These are phyloP conservation scores for Melanotaenia parkinsoni DNA, from an alignment of 2,797 vertebrate species.

Conservation along the genomic window DNA sequence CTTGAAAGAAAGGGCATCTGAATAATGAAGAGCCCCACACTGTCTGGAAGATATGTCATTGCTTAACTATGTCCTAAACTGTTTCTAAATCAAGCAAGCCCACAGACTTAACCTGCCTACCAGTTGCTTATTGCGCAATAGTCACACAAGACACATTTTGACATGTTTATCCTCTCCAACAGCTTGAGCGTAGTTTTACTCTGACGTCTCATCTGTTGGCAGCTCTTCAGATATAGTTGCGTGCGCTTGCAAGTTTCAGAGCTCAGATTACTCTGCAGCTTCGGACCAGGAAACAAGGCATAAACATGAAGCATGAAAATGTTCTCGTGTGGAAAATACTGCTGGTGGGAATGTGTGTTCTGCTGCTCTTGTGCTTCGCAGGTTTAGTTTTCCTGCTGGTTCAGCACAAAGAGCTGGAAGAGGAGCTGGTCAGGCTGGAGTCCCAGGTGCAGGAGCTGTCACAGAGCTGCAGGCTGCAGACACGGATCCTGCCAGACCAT, in stretches of 20 bases:
- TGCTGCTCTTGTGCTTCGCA: slow-evolving; percentile 80
- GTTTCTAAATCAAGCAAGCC: slow-evolving; percentile 44
- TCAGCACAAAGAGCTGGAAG: slow-evolving; percentile 82
- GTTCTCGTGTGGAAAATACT: slow-evolving; percentile 63
- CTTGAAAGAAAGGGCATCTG: slow-evolving; percentile 28
- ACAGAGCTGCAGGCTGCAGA: slow-evolving; percentile 52
- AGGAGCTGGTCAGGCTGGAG: slow-evolving; percentile 80
- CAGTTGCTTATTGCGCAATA: slow-evolving; percentile 64
- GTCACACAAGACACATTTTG: slow-evolving; percentile 54
- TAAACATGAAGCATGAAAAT: slow-evolving; percentile 54
- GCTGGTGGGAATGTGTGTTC: slow-evolving; percentile 74
- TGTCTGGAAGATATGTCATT: slow-evolving; percentile 50
- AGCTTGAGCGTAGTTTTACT: slow-evolving; percentile 34
- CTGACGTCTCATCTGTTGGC: slow-evolving; percentile 66
- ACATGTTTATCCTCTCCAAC: slow-evolving; percentile 64
- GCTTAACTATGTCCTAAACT: slow-evolving; percentile 57
- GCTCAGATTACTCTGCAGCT: slow-evolving; percentile 38
- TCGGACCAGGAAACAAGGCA: slow-evolving; percentile 4
- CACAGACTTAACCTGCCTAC: slow-evolving; percentile 49
- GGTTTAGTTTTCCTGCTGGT: slow-evolving; percentile 83
- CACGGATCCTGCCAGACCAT: slow-evolving; percentile 2
- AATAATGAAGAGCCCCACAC: slow-evolving; percentile 28
- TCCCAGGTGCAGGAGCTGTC: slow-evolving; percentile 61
- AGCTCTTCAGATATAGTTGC: slow-evolving; percentile 59
- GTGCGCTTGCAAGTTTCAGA: slow-evolving; percentile 41